Base-by-base conservation (phyloP, 2,888 invertebrate genomes). In the Cerastis leucographa region DNA sequence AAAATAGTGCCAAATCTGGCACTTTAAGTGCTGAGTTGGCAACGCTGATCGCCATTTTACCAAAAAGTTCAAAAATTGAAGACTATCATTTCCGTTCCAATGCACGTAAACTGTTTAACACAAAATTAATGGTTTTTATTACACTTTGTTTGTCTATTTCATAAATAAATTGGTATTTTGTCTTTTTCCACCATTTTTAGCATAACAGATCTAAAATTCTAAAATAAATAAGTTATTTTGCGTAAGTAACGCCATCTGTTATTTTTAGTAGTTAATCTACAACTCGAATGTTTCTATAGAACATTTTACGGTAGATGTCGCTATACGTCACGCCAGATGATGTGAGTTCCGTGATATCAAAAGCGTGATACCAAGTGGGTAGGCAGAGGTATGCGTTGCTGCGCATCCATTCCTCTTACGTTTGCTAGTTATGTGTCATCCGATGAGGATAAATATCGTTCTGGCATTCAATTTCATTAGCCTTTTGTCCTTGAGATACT, bases 231-330 rank as follows among this genome's bases (percentile, higher is more conserved):
- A 25, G 14, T 56, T 25, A 14, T 2, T 8, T 42, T 14, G 29
- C 29, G 3, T 29, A 14, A 64, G n/a, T 64, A 64, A 17, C 42
- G 12, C 29, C 17, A 44, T 56, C 56, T 69, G 14, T 17, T 9
- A 11, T 14, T n/a, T 17, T 9, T 65, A 40, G 19, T 22, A 51
- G 40, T 46, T n/a, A 29, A 0, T n/a, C 8, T n/a, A 0, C 22
- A 22, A 62, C 42, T 8, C 42, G 19, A 59, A 14, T 61, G n/a
- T 42, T 29, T 51, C 19, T 25, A 6, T 14, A 44, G 0, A 54
- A 40, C 11, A 29, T 35, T 29, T 54, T 9, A 1, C 35, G 29
- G 56, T 51, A 78, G 71, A 78, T 78, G 76, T 11, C 66, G n/a
- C 65, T n/a, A 51, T 14, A 25, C 14, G 69, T 17, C 22, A 22